Base-by-base conservation (phyloP, 2,888 invertebrate genomes). In the Flexamia atlantica region DNA sequence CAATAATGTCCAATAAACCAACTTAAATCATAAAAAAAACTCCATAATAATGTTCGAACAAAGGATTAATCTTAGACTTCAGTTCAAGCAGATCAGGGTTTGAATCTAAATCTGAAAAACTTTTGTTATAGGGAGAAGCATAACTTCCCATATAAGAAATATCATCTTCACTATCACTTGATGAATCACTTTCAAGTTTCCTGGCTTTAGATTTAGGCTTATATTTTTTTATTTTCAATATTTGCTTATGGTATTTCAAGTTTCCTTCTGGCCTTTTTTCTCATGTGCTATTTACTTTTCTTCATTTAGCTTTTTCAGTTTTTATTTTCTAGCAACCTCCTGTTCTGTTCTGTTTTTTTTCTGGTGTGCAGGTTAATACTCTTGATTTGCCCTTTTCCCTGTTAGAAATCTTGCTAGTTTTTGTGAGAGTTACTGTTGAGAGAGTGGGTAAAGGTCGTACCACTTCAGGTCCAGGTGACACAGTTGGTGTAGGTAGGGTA, bases 1-100 rank as follows among this genome's bases (percentile, higher is more conserved):
- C 72, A 72, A 72, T 72, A 72, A 72, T 32, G 25, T 30, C 72
- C 72, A 72, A 72, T 72, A 14, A 30, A 72, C 72, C 72, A 72
- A 25, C 12, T 72, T 10, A 25, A 28, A 32, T 72, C 40, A 36
- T 72, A n/a, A n/a, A 72, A 36, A 36, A 72, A 14, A 72, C 72
- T n/a, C 40, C 36, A 72, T 36, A 72, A 36, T 36, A 72, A 72
- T 72, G 40, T 72, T 72, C 40, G 0, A 72, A 12, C 0, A 72
- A 36, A 7, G 40, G 40, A 36, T 72, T 36, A 36, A 5, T 72
- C 36, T 72, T 72, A 12, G n/a, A 36, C 12, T 72, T 72, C 12
- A 9, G 14, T 3, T 36, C 17, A 17, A 17, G 72, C 0, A 36
- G 40, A 36, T 72, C 36, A 42, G 17, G 0, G 9, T 72, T 40